Percentiles rank a stretch among this genome's conserved stretches.
Conservation (phyloP, 2,888 invertebrate species). For the Acleris sparsana region DNA sequence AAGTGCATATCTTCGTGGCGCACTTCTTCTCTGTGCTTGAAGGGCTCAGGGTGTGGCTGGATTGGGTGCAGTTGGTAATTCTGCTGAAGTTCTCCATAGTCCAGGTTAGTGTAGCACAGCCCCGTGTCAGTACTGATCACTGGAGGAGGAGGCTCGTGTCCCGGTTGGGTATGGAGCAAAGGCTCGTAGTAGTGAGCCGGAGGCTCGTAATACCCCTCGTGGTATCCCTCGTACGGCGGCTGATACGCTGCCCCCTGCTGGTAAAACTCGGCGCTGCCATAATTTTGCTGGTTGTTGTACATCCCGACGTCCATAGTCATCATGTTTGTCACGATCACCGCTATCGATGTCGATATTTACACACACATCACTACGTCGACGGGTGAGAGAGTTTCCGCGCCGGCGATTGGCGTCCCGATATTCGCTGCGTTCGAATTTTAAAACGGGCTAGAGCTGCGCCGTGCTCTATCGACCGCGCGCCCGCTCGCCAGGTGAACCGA, state of each 20-base stretch:
- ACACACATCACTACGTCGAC: constrained; percentile 71
- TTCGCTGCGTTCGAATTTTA: constrained; percentile 56
- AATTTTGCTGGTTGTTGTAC: constrained; percentile 88
- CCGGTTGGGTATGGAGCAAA: constrained; percentile 70
- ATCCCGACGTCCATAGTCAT: constrained; percentile 93
- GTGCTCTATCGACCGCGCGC: constrained; percentile 64
- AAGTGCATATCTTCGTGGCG: constrained; percentile 77
- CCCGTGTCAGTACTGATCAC: constrained; percentile 94
- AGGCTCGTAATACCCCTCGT: constrained; percentile 75
- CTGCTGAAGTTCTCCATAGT: constrained; percentile 85
- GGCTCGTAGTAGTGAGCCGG: constrained; percentile 81
- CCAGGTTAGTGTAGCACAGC: constrained; percentile 94
- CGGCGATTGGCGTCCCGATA: constrained; percentile 55
- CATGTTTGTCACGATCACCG: constrained; percentile 81
- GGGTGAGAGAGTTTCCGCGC: constrained; percentile 44
- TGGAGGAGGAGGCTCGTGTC: constrained; percentile 78
- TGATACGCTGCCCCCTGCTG: constrained; percentile 78
- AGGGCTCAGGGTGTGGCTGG: constrained; percentile 80
- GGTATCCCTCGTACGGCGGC: constrained; percentile 73
- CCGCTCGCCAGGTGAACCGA: constrained; percentile 71
- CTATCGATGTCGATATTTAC: constrained; percentile 62
- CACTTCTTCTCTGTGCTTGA: constrained; percentile 82
- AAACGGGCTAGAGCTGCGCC: constrained; percentile 55
- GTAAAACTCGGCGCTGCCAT: constrained; percentile 79
- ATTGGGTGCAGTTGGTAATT: constrained; percentile 81